Conservation (phyloP, 2,888 invertebrate species). For the Amphipoea oculea region DNA sequence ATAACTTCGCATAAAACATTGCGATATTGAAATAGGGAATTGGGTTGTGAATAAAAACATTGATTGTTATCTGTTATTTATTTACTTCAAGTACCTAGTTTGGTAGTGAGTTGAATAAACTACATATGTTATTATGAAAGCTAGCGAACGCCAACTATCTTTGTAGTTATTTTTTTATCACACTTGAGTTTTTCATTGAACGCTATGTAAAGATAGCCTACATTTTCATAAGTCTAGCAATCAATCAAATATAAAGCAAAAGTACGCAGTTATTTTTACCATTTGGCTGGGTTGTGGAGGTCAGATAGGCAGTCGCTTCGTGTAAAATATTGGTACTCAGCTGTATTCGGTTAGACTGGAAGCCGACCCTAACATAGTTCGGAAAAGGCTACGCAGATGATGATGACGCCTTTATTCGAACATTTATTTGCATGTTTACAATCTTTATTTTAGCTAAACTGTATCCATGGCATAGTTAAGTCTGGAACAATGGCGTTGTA, state of each 20-base stretch:
- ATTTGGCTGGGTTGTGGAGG: not conserved
- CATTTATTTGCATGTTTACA: not conserved
- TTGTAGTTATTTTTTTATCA: not conserved
- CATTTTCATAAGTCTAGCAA: not conserved
- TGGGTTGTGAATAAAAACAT: slow-evolving; percentile 2
- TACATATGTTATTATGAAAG: not conserved
- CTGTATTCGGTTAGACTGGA: not conserved
- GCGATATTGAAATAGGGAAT: not conserved
- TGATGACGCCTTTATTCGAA: not conserved
- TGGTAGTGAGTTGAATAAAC: not conserved
- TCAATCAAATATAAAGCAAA: not conserved
- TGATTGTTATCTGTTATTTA: not conserved
- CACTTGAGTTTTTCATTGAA: not conserved
- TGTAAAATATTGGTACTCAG: not conserved
- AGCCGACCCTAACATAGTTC: not conserved
- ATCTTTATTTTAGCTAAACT: not conserved
- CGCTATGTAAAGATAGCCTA: not conserved
- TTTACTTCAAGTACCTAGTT: not conserved
- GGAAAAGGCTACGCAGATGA: too few species aligned
- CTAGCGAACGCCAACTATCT: not conserved
- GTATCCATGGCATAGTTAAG: not conserved
- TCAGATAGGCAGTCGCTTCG: not conserved
- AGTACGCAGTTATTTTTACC: not conserved
- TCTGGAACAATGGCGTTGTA: not conserved
- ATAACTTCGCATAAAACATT: slow-evolving; percentile 26